phyloP scores from a whole-genome alignment of 2,113 vertebrate genomes.

The Plecturocebus donacophilus region DNA sequence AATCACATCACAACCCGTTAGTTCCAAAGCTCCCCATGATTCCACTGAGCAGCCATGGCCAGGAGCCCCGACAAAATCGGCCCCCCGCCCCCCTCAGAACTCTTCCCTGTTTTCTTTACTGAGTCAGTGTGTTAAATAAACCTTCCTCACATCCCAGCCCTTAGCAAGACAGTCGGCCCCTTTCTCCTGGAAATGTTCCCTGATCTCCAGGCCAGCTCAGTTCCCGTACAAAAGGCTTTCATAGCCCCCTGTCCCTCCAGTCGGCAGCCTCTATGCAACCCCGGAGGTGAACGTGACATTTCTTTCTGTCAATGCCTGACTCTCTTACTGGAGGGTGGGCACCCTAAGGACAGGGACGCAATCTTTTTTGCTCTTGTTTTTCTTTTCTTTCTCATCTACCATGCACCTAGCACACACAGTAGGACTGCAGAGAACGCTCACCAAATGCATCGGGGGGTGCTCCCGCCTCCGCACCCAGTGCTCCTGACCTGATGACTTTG shows the following conservation, averaged over 20 bases:
- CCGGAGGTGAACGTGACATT: fast-evolving
- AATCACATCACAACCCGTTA: fast-evolving
- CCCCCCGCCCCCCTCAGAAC: not conserved
- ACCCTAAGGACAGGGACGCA: not conserved
- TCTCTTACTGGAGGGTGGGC: not conserved
- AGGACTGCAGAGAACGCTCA: not conserved
- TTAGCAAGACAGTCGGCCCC: not conserved
- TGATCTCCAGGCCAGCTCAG: not conserved
- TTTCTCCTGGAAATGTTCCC: not conserved
- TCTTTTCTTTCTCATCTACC: not conserved
- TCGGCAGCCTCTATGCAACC: not conserved
- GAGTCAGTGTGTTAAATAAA: no score
- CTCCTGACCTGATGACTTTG: no score
- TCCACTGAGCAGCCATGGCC: not conserved
- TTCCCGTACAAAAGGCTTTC: not conserved
- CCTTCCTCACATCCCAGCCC: not conserved
- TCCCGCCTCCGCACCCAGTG: not conserved
- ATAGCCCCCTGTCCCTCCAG: fast-evolving
- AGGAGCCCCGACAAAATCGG: not conserved
- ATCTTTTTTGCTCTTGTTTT: not conserved
- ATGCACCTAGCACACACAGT: not conserved
- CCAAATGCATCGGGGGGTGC: no score
- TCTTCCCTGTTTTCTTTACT: not conserved
- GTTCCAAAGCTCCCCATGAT: not conserved
- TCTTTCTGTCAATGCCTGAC: not conserved